Conservation (phyloP, 2,113 vertebrate species). For the Eubucco bourcierii region DNA sequence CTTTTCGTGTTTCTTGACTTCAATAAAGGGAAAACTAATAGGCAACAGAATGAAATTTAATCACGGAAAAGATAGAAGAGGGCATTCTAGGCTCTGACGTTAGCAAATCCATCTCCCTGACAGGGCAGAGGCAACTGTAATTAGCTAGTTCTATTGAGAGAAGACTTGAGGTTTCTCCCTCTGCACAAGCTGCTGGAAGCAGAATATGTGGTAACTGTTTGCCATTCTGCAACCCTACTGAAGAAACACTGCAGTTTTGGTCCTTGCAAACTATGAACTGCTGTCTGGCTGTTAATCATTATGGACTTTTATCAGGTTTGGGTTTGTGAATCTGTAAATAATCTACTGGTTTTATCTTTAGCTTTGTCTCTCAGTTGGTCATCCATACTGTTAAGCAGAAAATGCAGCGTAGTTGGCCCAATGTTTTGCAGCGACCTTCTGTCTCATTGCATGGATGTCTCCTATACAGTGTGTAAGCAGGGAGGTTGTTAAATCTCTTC, state of each 20-base stretch:
- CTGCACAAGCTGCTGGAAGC: not conserved
- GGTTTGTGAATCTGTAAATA: conserved; percentile 46
- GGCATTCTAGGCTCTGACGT: not conserved
- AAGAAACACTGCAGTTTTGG: not conserved
- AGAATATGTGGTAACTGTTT: not conserved
- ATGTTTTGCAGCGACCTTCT: not conserved
- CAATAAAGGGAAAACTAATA: not conserved
- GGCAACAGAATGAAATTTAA: not conserved
- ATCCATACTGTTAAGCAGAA: not conserved
- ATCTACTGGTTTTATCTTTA: conserved; percentile 1
- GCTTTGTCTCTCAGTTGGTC: not conserved
- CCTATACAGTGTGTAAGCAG: not conserved
- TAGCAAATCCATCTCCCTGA: not conserved
- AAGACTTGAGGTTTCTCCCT: not conserved
- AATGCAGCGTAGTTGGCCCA: not conserved
- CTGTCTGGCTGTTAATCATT: conserved; percentile 52
- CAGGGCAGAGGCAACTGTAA: not conserved
- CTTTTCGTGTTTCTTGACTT: not conserved
- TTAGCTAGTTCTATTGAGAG: not conserved
- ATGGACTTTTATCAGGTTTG: not conserved
- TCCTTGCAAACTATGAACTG: not conserved
- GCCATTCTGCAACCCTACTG: not conserved
- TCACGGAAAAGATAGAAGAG: not conserved
- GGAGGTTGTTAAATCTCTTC: not conserved
- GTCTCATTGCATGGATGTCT: not conserved